Conservation (phyloP, 2,888 invertebrate genomes). For the Zeuzera pyrina region DNA sequence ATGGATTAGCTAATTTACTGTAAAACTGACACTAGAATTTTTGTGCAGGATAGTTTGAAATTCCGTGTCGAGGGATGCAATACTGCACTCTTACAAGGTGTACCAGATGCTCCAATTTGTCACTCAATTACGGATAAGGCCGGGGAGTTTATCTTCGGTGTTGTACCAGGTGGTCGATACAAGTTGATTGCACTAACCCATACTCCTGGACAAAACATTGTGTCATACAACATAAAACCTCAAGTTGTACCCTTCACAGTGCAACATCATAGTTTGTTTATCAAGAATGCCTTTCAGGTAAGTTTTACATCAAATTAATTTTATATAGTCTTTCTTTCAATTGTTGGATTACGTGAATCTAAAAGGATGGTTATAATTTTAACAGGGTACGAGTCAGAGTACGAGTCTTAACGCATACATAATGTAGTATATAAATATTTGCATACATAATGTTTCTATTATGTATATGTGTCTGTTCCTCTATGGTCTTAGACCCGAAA, state of each 20-base stretch:
- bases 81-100: slow-evolving; percentile 70
- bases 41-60: slow-evolving; percentile 48
- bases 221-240: slow-evolving; percentile 87
- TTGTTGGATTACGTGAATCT: too few relatives aligned
- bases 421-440: too few relatives aligned
- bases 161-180: slow-evolving; percentile 88
- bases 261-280: slow-evolving; percentile 75
- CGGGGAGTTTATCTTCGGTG: slow-evolving; percentile 85
- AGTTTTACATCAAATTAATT: slow-evolving; percentile 11
- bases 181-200: slow-evolving; percentile 75
- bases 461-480: too few relatives aligned
- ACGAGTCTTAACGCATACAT: too few relatives aligned
- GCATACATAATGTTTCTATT: too few relatives aligned
- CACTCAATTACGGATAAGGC: slow-evolving; percentile 78
- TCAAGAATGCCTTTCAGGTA: slow-evolving; percentile 81
- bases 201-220: slow-evolving; percentile 66
- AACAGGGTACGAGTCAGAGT: too few relatives aligned
- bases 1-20: too few relatives aligned
- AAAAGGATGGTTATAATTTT: too few relatives aligned
- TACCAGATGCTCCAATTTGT: slow-evolving; percentile 79
- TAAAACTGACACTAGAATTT: too few relatives aligned
- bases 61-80: slow-evolving; percentile 72
- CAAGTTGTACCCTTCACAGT: slow-evolving; percentile 79
- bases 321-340: too few relatives aligned
- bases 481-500: too few relatives aligned